These are phyloP conservation scores for Chrysopa pallens DNA, from an alignment of 1,140 invertebrate genomes.

Conservation along the genomic window DNA sequence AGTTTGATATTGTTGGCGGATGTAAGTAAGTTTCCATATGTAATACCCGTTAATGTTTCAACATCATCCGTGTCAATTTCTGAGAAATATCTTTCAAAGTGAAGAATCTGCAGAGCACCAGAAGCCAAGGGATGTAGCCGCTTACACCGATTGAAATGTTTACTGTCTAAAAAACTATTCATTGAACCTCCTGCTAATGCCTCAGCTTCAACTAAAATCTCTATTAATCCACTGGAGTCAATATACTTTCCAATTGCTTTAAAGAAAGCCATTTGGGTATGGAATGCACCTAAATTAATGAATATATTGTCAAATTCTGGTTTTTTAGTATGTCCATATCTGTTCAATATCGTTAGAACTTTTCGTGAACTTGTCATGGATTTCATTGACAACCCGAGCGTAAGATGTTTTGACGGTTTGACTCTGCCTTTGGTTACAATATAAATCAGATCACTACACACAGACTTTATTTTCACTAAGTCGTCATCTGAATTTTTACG, in stretches of 20 bases:
- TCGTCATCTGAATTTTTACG: background rate
- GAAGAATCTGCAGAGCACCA: no score
- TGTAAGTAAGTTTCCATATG: no score
- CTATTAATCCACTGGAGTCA: constrained; percentile 15
- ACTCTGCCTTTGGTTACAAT: constrained; percentile 10
- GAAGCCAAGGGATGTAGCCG: no score
- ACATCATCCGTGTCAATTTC: no score
- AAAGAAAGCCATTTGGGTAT: constrained; percentile 21
- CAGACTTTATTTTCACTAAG: constrained; percentile 11
- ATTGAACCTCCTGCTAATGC: constrained; percentile 19
- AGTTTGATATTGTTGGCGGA: no score
- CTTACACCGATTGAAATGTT: no score
- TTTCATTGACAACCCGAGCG: constrained; percentile 17
- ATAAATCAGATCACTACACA: constrained; percentile 19
- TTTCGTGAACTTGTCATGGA: constrained; percentile 14
- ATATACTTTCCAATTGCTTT: constrained; percentile 21
- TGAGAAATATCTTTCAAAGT: no score
- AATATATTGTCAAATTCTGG: no score
- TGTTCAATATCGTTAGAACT: constrained; percentile 17
- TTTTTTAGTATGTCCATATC: no score
- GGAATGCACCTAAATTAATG: constrained; percentile 21
- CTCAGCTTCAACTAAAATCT: constrained; percentile 17
- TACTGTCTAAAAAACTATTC: constrained; percentile 19
- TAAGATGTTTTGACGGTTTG: constrained; percentile 14
- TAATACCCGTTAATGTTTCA: no score